Conservation (phyloP, 2,113 vertebrate species). For the Meles meles region DNA sequence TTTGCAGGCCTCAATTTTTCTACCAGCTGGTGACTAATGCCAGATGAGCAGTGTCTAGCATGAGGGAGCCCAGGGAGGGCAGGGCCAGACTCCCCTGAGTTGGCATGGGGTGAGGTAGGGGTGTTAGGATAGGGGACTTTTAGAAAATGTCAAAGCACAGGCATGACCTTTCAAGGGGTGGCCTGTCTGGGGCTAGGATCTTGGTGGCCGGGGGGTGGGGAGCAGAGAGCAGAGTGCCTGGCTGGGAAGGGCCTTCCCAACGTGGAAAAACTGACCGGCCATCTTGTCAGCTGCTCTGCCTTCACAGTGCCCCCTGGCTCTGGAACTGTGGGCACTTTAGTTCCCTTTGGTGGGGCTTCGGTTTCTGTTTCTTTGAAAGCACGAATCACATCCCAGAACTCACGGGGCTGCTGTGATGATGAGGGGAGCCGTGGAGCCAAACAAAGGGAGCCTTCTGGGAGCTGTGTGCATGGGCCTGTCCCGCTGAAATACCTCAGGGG, state of each 20-base stretch:
- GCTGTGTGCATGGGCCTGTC: neutral
- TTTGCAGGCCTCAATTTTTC: neutral
- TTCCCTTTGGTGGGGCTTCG: neutral
- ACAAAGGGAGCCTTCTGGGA: neutral
- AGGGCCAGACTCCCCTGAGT: neutral
- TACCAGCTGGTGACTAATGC: constrained; percentile 47
- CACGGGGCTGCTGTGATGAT: neutral
- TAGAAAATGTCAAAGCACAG: neutral
- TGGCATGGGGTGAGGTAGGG: neutral
- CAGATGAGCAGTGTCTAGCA: constrained; percentile 34
- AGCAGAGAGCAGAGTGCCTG: neutral
- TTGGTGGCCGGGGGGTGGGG: neutral
- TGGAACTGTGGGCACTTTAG: neutral
- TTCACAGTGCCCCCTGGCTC: neutral
- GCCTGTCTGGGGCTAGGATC: neutral
- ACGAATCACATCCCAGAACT: neutral
- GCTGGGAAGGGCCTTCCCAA: neutral
- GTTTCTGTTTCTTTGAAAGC: neutral
- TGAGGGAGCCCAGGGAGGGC: neutral
- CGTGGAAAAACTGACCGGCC: neutral
- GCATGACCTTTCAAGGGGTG: neutral
- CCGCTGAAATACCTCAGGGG: neutral
- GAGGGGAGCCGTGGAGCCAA: neutral
- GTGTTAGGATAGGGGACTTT: neutral
- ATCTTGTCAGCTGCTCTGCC: neutral